Conservation (phyloP, 1,140 invertebrate species). For the Stenopsyche tienmushanensis region DNA sequence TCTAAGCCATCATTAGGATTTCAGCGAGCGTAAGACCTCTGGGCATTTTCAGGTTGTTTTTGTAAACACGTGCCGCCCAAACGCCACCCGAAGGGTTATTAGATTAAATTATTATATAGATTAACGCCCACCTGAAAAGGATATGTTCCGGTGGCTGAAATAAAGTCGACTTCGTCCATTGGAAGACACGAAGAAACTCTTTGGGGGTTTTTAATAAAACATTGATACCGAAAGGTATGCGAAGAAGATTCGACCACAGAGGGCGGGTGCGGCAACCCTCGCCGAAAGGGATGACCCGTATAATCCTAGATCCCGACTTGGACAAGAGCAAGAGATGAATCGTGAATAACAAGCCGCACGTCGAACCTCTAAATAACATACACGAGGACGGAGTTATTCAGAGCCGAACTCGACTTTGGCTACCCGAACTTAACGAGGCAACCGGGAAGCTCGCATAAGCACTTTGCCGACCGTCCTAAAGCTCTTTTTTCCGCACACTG, state of each 20-base stretch:
- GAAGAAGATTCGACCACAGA: slow-evolving; percentile 6
- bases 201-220: neutral
- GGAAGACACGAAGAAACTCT: neutral
- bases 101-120: neutral
- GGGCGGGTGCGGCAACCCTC: neutral
- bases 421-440: neutral
- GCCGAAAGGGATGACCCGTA: slow-evolving; percentile 15
- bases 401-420: neutral
- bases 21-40: no score
- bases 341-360: slow-evolving; percentile 26
- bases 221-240: neutral
- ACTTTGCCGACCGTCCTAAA: neutral
- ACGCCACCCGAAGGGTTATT: neutral
- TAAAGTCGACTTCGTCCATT: neutral
- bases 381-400: neutral
- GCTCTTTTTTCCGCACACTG: neutral
- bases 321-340: slow-evolving; percentile 12
- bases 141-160: neutral
- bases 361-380: slow-evolving; percentile 6
- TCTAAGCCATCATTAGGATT: no score
- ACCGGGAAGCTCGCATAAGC: neutral
- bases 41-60: no score
- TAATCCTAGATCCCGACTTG: slow-evolving; percentile 14
- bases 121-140: neutral
- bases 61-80: neutral